A percentile compares a stretch with the other conserved stretches of the same genome.
phyloP scores from a whole-genome alignment of 2,113 vertebrate genomes.

The Piaya cayana region DNA sequence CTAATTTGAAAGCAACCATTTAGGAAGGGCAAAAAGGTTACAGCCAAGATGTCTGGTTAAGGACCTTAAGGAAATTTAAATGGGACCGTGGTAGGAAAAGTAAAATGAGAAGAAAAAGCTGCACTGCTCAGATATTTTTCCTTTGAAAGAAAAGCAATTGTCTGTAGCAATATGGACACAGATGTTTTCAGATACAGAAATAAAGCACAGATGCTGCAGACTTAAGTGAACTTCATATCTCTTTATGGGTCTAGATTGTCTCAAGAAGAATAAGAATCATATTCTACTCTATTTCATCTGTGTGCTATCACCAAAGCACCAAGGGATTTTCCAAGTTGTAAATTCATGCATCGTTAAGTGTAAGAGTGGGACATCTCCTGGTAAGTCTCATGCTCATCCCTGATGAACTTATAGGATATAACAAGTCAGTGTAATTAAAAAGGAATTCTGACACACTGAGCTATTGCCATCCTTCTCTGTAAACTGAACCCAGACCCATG shows the following conservation, averaged over 20 bases:
- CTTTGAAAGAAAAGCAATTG: not conserved
- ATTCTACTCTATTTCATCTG: not conserved
- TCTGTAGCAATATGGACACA: not conserved
- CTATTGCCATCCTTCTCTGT: not conserved
- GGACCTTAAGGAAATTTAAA: not conserved
- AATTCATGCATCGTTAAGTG: not conserved
- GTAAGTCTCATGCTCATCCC: not conserved
- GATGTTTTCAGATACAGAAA: slow-evolving; percentile 9
- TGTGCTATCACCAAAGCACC: not conserved
- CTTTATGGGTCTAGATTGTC: not conserved
- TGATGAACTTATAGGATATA: not conserved
- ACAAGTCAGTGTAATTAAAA: not conserved
- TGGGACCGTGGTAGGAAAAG: not conserved
- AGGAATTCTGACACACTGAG: not conserved
- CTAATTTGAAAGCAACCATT: not conserved
- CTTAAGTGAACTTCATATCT: not conserved
- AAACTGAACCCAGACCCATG: not conserved
- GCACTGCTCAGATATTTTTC: not conserved
- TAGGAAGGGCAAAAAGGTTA: not conserved
- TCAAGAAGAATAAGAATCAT: not conserved
- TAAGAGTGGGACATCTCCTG: not conserved
- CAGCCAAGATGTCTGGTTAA: not conserved
- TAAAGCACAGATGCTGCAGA: not conserved
- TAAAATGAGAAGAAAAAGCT: not conserved
- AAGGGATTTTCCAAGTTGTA: not conserved